Percentiles rank a stretch among this genome's conserved stretches.
Conservation (phyloP, 2,797 vertebrate genomes). For the Uromys caudimaculatus region DNA sequence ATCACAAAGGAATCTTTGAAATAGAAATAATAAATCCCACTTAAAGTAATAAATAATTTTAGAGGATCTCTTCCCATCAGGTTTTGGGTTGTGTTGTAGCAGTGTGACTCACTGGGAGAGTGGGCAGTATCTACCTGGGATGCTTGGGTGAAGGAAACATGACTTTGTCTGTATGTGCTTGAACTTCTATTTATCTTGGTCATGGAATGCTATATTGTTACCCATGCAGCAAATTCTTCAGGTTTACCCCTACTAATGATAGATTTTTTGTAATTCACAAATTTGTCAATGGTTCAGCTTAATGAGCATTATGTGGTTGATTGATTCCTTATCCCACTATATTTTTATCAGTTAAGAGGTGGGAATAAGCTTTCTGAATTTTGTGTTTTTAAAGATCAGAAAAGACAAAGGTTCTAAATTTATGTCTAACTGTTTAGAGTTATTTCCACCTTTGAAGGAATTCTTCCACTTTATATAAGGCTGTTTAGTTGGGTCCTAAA, state of each 20-base stretch:
- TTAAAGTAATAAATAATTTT: slow-evolving; percentile 41
- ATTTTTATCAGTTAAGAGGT: background rate
- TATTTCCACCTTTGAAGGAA: slow-evolving; percentile 21
- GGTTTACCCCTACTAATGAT: background rate
- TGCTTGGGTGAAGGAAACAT: background rate
- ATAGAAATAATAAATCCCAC: slow-evolving; percentile 7
- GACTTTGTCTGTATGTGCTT: background rate
- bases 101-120: background rate
- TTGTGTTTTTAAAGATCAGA: background rate
- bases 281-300: background rate
- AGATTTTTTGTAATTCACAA: background rate
- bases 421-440: background rate
- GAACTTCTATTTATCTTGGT: background rate
- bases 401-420: background rate
- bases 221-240: background rate
- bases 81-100: background rate
- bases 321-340: background rate
- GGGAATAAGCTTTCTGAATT: slow-evolving; percentile 3
- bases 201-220: background rate
- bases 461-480: background rate
- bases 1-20: background rate
- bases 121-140: no score
- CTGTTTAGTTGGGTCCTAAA: background rate
- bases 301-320: background rate
- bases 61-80: background rate